These are phyloP conservation scores for Pogonomyrmex barbatus DNA, from an alignment of 1,140 invertebrate species.

Conservation along the genomic window DNA sequence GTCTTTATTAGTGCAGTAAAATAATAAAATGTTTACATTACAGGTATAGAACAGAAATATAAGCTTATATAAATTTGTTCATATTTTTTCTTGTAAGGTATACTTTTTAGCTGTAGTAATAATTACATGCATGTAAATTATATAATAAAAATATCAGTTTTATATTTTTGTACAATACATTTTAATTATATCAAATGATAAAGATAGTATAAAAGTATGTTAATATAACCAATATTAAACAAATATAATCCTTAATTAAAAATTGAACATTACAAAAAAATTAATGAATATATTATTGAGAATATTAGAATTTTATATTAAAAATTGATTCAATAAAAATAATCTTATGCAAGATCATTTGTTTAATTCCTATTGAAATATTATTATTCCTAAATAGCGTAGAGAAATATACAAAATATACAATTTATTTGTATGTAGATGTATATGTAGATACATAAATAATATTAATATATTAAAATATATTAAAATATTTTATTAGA, in stretches of 20 bases:
- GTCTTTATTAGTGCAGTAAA: not conserved
- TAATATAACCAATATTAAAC: conserved; percentile 25
- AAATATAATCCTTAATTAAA: conserved; percentile 19
- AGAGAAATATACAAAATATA: conserved; percentile 12
- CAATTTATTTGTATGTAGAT: conserved; percentile 3
- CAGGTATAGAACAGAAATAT: not conserved
- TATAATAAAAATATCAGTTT: conserved; percentile 35
- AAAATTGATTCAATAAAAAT: conserved; percentile 18
- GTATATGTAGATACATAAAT: not conserved
- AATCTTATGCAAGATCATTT: not conserved
- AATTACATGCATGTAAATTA: conserved; percentile 37
- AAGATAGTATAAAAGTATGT: not conserved
- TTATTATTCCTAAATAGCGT: conserved; percentile 3
- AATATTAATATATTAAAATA: not conserved
- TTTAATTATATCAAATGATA: conserved; percentile 24
- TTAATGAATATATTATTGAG: not conserved
- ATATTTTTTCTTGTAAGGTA: not conserved
- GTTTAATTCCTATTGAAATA: not conserved
- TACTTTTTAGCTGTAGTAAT: not conserved
- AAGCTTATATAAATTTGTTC: conserved; percentile 20
- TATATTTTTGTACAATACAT: conserved; percentile 45
- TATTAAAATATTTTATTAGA: conserved; percentile 4
- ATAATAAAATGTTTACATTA: conserved; percentile 9
- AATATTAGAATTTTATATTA: conserved; percentile 16
- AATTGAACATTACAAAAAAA: not conserved